Base-by-base conservation (phyloP, 2,888 invertebrate species). In the Achlya flavicornis region DNA sequence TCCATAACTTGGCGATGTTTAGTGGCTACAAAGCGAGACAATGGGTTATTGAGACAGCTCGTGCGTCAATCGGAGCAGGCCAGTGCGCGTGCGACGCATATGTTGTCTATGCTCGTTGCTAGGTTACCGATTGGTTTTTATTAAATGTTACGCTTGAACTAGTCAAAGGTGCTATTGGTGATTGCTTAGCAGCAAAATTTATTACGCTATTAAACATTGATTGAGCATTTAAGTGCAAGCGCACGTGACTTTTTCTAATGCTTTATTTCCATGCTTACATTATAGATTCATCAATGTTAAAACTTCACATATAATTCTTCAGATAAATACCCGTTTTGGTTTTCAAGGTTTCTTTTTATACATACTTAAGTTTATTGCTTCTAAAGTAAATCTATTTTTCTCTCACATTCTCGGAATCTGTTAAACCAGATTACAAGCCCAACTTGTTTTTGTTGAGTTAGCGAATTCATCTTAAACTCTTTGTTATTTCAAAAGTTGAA, bases 31-130 rank as follows among this genome's bases (percentile, higher is more conserved):
- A 35, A 38, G 33, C 35, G 19, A 78, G 72, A 83, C 82, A 83
- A 83, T 83, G 73, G 79, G 69, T 70, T 71, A 80, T 82, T 79
- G 74, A 78, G 69, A 63, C 68, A 65, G 71, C 73, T 76, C 73
- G 75, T 79, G 77, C 78, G 79, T 80, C 80, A 78, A 53, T 53
- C 53, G 19, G 53, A 19, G 53, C 53, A 43, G 38, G 35, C 70
- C 66, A 64, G 69, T 63, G 69, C 70, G 74, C 69, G 72, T 72
- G 76, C 72, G 70, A 64, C 72, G 71, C 73, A 60, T 63, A 62
- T 66, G 76, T 61, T 61, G 46, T 64, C 58, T 35, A 41, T 58
- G 4, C 62, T 33, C 26, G 11, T 62, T 43, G 32, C 62, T 41
- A 58, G 43, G 62, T 58, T 62, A 62, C 57, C 62, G 62, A 38